A percentile compares a stretch with the other conserved stretches of the same genome.
Evolutionary conservation across 2,888 invertebrate species (phyloP).

Genomic region (Chirona hameri): DNA sequence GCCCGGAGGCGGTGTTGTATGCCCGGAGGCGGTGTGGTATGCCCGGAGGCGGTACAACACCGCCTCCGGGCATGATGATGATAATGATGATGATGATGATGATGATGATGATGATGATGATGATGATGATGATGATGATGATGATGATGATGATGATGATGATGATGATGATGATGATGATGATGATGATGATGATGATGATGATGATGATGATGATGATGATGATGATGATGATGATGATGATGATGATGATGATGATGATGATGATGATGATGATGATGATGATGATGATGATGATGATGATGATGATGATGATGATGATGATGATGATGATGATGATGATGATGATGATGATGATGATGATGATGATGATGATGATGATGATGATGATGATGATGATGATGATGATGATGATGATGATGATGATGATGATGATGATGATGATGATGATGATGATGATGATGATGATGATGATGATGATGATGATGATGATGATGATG

Average conservation of each 20-base stretch:
- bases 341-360: slow-evolving; percentile 22
- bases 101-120: slow-evolving; percentile 22
- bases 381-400: not conserved
- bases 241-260: slow-evolving; percentile 22
- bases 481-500: slow-evolving; percentile 22
- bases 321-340: slow-evolving; percentile 10
- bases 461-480: slow-evolving; percentile 22
- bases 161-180: slow-evolving; percentile 22
- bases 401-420: slow-evolving; percentile 22
- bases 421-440: slow-evolving; percentile 22
- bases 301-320: slow-evolving; percentile 22
- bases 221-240: slow-evolving; percentile 22
- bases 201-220: slow-evolving; percentile 22
- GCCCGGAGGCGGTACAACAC: too few relatives aligned
- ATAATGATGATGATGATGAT: slow-evolving; percentile 22
- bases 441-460: slow-evolving; percentile 22
- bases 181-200: slow-evolving; percentile 22
- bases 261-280: slow-evolving; percentile 10
- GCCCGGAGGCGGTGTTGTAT: too few relatives aligned
- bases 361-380: slow-evolving; percentile 9
- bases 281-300: slow-evolving; percentile 22
- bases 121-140: slow-evolving; percentile 22
- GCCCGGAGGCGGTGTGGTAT: too few relatives aligned
- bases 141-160: slow-evolving; percentile 22
- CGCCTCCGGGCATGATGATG: slow-evolving; percentile 8